Conservation (phyloP, 2,113 vertebrate species). For the Percopsis transmontana region DNA sequence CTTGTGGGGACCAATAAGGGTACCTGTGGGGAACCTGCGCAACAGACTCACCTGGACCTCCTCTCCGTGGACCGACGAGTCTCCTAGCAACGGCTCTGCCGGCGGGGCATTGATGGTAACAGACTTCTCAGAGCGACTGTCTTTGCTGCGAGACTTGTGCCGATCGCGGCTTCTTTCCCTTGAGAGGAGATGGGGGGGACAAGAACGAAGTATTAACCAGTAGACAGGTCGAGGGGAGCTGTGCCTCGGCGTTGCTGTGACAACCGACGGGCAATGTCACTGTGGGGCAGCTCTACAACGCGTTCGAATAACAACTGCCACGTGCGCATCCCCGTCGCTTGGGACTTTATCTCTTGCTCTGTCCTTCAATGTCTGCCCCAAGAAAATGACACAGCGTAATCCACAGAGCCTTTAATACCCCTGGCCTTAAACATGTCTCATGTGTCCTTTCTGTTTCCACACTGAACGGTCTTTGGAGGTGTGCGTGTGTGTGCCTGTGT, state of each 20-base stretch:
- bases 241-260: constrained; percentile 17
- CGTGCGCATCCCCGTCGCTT: background rate
- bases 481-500: background rate
- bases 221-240: constrained; percentile 22
- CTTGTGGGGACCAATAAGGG: no score
- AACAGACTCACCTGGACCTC: constrained; percentile 82
- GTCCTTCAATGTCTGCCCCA: background rate
- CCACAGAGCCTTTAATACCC: constrained; percentile 2
- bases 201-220: background rate
- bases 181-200: constrained; percentile 2
- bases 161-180: constrained; percentile 89
- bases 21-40: no score
- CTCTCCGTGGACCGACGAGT: constrained; percentile 80
- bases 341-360: background rate
- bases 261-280: background rate
- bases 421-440: background rate
- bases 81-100: constrained; percentile 84
- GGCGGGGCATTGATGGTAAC: constrained; percentile 91
- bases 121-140: constrained; percentile 90
- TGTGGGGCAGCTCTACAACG: background rate
- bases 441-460: background rate
- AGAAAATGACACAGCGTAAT: background rate
- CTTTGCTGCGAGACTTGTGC: constrained; percentile 91
- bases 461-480: background rate
- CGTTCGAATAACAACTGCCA: no score